Base-by-base conservation (phyloP, 2,113 vertebrate genomes). In the Laticauda colubrina region DNA sequence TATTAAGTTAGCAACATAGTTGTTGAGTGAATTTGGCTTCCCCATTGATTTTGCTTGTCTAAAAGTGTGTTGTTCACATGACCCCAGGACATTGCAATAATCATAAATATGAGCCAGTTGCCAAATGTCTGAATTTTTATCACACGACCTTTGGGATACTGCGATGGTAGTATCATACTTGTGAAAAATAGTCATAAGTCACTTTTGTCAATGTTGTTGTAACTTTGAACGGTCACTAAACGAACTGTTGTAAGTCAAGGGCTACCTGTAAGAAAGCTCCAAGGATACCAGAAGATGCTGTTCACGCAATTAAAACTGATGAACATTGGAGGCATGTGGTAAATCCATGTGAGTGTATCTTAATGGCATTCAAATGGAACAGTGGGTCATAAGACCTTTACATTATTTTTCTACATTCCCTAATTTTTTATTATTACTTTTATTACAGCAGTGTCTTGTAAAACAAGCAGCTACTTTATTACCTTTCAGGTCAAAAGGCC, bases 401-500 rank as follows among this genome's bases (percentile, higher is more conserved):
- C 4, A 24, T 86, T 59, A 24, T 86, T 81, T 55, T 92, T 92
- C n/a, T 26, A 43, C 23, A 3, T 24, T 92, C 51, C 59, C 14
- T 21, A 24, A 89, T 69, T 10, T 21, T 23, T 21, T 24, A 86
- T 81, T 15, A 4, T 15, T 29, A 2, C 5, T 45, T 8, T 48
- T 23, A 39, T 59, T 45, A 43, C 3, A 92, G 11, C 45, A 53
- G 59, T 18, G 3, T 89, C 21, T 53, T 56, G 5, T 56, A 53
- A 39, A 56, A 24, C 5, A 11, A 2, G 8, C 0, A 0, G 53
- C 0, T 6, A 3, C 12, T 89, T 15, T 88, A 10, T 54, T 94
- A 6, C 34, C 81, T 91, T 92, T 5, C 15, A 69, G 91, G 94
- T 3, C 8, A 0, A 2, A 61, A 85, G 15, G 29, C 43, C 87